Evolutionary conservation across 2,888 invertebrate genomes (phyloP), one percentile per base, ranked within the genome.

Genomic region (Rhingia campestris): DNA sequence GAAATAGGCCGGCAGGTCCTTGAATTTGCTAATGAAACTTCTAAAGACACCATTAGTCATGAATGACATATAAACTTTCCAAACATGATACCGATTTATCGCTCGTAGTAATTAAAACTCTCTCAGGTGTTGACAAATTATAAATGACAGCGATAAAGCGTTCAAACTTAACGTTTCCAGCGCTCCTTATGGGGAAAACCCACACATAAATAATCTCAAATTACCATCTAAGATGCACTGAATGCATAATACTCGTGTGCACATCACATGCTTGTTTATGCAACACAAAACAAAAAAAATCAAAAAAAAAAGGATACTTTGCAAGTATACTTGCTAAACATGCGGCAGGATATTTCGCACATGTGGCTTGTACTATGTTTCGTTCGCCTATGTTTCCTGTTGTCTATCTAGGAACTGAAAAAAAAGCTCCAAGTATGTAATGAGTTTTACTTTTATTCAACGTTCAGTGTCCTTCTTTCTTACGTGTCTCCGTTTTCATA

Each of bases 401-500:
- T 33, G 9, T 10, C 30, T 30, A 30, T 49, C 30, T 4, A 10
- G 4, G 22, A 22, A 22, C 22, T 22, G 2, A 39, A 53, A 47
- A 69, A 69, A 49, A 49, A 49, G 0, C 6, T n/a, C 0, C 1
- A 22, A 22, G 22, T 22, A 22, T 10, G 47, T 80, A 80, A 80
- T 74, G 74, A 69, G 54, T 54, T 63, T 72, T 9, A 61, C 54
- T 74, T 69, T 64, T 32, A 70, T 33, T 30, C 37, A 14, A 14
- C 32, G 12, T 66, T 74, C 43, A 51, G 61, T 63, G 63, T 39
- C 56, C 61, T 67, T 14, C 51, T 53, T 81, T 58, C 49, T 43
- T 35, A 63, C 43, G 37, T 41, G 30, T 81, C 45, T 49, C 14
- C 1, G 53, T 49, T 67, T 81, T 81, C 77, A 82, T 77, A 73